These are phyloP conservation scores for Heptranchias perlo DNA, from an alignment of 2,113 vertebrate genomes.

Conservation along the genomic window DNA sequence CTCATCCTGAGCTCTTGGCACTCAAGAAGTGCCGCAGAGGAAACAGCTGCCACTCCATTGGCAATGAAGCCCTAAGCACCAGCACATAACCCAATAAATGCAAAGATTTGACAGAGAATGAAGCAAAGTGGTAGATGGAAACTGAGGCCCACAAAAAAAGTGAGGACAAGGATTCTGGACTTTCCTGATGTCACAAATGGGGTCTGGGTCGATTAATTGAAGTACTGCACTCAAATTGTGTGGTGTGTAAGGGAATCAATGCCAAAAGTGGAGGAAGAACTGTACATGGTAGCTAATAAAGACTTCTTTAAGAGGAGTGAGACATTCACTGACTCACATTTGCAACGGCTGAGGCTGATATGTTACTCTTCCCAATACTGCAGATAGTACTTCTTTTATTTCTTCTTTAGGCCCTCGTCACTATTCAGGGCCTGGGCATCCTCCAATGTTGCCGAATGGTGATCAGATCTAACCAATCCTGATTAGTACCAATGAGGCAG, in stretches of 20 bases:
- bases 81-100: too few species aligned
- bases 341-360: background rate
- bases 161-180: background rate
- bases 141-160: background rate
- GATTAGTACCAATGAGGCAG: background rate
- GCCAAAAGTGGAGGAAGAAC: background rate
- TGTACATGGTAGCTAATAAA: background rate
- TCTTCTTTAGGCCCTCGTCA: background rate
- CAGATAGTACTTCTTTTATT: background rate
- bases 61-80: too few species aligned
- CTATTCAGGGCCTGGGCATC: background rate
- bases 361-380: background rate
- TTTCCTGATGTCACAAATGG: background rate
- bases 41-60: too few species aligned
- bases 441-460: background rate
- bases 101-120: background rate
- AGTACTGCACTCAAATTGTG: background rate
- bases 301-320: background rate
- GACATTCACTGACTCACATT: background rate
- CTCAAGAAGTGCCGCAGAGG: too few species aligned
- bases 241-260: background rate
- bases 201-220: background rate
- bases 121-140: background rate
- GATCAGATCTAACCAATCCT: background rate
- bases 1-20: too few species aligned